A percentile compares a stretch with the other conserved stretches of the same genome.
phyloP scores from a whole-genome alignment of 1,140 invertebrate species.

The Alviniconcha marisindica region DNA sequence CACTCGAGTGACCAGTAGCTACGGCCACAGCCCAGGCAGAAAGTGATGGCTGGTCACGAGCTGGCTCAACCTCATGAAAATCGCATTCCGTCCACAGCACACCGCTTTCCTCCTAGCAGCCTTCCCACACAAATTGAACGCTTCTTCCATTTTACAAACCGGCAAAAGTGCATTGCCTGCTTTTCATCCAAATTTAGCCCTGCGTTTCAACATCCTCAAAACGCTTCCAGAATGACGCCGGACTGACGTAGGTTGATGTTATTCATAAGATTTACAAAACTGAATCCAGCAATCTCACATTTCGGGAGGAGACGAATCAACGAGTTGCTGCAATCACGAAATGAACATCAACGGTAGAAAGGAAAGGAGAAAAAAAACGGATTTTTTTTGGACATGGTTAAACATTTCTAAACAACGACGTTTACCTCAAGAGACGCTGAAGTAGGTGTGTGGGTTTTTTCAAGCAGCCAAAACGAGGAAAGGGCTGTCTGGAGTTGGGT shows the following conservation, averaged over 20 bases:
- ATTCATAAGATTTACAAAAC: too few relatives aligned
- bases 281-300: too few relatives aligned
- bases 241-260: too few relatives aligned
- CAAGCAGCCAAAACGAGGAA: neutral
- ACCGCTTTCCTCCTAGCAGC: neutral
- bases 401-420: neutral
- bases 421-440: neutral
- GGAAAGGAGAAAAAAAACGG: neutral
- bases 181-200: too few relatives aligned
- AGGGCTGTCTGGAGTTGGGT: neutral
- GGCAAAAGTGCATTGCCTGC: too few relatives aligned
- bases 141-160: too few relatives aligned
- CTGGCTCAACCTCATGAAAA: slow-evolving; percentile 6
- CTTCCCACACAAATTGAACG: too few relatives aligned
- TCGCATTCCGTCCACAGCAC: neutral
- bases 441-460: neutral
- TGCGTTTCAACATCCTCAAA: too few relatives aligned
- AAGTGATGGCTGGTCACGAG: slow-evolving; percentile 20
- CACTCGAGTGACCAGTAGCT: slow-evolving; percentile 27
- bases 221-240: too few relatives aligned
- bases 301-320: neutral
- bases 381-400: neutral
- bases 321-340: neutral
- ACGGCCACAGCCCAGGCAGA: slow-evolving; percentile 21
- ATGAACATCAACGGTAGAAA: neutral